A percentile compares a stretch with the other conserved stretches of the same genome.
These are phyloP conservation scores for Oreochromis grahami DNA, from an alignment of 2,797 vertebrate genomes.

Conservation along the genomic window DNA sequence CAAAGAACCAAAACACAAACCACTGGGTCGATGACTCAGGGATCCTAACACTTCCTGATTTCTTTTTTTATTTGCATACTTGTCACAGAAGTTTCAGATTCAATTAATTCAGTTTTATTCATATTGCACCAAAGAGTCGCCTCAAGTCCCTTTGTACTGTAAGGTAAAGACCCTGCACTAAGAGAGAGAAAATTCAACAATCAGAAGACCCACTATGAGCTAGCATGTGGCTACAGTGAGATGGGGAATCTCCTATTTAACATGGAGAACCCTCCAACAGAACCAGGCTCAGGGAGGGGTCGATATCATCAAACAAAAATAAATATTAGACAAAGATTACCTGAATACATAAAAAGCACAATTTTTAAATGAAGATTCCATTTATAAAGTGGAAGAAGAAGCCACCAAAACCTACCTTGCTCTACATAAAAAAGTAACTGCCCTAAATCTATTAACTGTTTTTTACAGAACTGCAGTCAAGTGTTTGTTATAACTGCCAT, in stretches of 20 bases:
- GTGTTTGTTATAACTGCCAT: not conserved
- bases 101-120: rapidly evolving
- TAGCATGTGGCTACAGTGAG: not conserved
- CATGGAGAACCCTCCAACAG: not conserved
- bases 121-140: not conserved
- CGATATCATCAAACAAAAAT: rapidly evolving
- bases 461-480: not conserved
- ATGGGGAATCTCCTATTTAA: not conserved
- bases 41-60: not conserved
- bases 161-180: not conserved
- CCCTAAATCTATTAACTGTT: not conserved
- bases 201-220: not conserved
- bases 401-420: not conserved
- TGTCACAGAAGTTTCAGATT: not conserved
- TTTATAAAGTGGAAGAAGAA: not conserved
- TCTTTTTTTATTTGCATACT: rapidly evolving
- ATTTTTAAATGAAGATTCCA: not conserved
- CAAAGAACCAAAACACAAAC: no score
- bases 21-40: no score
- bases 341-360: not conserved
- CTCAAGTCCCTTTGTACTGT: not conserved
- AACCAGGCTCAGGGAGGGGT: not conserved
- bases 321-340: not conserved
- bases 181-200: not conserved
- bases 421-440: not conserved